phyloP scores from a whole-genome alignment of 2,797 vertebrate genomes.

The Sparus aurata region DNA sequence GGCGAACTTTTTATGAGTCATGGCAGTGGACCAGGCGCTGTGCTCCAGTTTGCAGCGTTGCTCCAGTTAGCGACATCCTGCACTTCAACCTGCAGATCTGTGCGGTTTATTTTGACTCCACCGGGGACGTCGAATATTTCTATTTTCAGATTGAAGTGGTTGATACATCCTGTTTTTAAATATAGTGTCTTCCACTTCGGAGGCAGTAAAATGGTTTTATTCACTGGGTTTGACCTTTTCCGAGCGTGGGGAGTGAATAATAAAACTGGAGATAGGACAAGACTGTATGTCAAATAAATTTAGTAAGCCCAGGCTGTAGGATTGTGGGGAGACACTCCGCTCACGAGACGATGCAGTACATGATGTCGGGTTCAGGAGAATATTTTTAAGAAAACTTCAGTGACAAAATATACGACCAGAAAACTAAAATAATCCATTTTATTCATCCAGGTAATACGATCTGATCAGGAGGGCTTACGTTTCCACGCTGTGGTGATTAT shows the following conservation, averaged over 20 bases:
- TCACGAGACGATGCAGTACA: too few relatives aligned
- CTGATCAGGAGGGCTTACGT: neutral
- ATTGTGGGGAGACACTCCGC: too few relatives aligned
- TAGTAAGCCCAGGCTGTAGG: neutral
- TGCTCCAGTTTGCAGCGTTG: constrained; percentile 73
- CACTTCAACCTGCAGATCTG: constrained; percentile 36
- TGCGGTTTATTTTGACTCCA: neutral
- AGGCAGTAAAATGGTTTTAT: neutral
- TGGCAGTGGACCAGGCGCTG: constrained; percentile 58
- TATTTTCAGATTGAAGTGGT: neutral
- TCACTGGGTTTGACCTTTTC: constrained; percentile 3
- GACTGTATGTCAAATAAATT: neutral
- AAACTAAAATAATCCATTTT: too few relatives aligned
- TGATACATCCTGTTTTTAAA: neutral
- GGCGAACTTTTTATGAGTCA: constrained; percentile 53
- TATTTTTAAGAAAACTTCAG: too few relatives aligned
- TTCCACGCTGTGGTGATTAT: neutral
- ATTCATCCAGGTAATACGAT: constrained; percentile 24
- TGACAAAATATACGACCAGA: too few relatives aligned
- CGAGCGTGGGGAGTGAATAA: neutral
- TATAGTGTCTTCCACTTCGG: neutral
- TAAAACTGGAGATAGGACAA: too few relatives aligned
- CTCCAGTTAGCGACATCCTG: constrained; percentile 66
- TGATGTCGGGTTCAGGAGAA: too few relatives aligned
- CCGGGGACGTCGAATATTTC: neutral